Conservation (phyloP, 1,140 invertebrate genomes). For the Habropoda laboriosa region DNA sequence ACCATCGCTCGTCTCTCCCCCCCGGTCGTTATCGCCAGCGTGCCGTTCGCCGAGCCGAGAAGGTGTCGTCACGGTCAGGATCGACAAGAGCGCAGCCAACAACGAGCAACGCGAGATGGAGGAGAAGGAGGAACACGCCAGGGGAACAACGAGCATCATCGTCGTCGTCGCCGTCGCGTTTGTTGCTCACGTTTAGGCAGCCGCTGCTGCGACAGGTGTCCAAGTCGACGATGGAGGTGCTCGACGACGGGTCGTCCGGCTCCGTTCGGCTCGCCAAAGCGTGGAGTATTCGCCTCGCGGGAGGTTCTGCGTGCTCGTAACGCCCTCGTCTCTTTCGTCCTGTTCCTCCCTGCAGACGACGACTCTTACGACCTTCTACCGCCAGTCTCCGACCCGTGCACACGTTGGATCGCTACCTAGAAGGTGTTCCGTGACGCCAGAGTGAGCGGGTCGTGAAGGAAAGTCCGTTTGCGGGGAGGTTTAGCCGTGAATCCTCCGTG, state of each 20-base stretch:
- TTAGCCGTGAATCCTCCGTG: not conserved
- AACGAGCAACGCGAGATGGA: not conserved
- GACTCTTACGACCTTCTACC: constrained; percentile 6
- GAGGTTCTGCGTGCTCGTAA: constrained; percentile 24
- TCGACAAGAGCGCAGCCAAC: not conserved
- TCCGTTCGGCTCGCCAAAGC: constrained; percentile 20
- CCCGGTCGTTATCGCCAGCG: constrained; percentile 64
- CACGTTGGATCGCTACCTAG: constrained; percentile 32
- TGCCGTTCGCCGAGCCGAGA: constrained; percentile 61
- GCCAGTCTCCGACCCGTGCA: not conserved
- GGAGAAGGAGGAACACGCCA: not conserved
- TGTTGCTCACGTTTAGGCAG: not conserved
- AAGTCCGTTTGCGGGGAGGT: not conserved
- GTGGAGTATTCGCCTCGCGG: constrained; percentile 34
- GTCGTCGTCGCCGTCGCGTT: not conserved
- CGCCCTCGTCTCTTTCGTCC: constrained; percentile 46
- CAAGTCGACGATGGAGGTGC: constrained; percentile 11
- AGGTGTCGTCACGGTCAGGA: constrained; percentile 28
- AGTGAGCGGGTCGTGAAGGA: constrained; percentile 2
- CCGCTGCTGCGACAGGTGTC: constrained; percentile 5
- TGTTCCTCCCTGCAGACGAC: constrained; percentile 23
- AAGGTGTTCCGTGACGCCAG: not conserved
- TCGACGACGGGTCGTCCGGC: constrained; percentile 15
- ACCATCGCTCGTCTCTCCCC: constrained; percentile 72
- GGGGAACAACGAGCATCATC: not conserved